These are phyloP conservation scores for Tamias sibiricus DNA, from an alignment of 2,113 vertebrate species.

Conservation along the genomic window DNA sequence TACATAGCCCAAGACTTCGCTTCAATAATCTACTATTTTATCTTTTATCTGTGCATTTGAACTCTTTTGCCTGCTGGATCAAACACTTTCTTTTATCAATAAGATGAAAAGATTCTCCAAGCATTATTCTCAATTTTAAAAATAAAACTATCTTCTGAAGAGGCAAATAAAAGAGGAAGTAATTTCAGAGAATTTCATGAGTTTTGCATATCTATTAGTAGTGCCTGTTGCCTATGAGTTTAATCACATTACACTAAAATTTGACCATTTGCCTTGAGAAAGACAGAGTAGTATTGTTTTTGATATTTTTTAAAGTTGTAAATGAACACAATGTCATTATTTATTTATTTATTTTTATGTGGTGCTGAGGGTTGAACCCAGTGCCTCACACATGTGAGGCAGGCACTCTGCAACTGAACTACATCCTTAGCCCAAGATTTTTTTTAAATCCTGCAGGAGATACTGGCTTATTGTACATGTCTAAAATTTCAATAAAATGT, in stretches of 20 bases:
- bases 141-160: constrained; percentile 64
- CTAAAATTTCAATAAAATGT: not conserved
- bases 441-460: not conserved
- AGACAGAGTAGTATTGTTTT: not conserved
- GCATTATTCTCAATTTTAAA: constrained; percentile 65
- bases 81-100: constrained; percentile 76
- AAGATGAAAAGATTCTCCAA: constrained; percentile 71
- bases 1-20: constrained; percentile 31
- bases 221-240: not conserved
- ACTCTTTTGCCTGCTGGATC: constrained; percentile 66
- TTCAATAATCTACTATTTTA: constrained; percentile 62
- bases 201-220: not conserved
- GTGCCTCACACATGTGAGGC: no score
- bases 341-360: no score
- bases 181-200: not conserved
- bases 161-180: not conserved
- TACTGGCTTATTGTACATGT: not conserved
- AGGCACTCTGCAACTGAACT: no score
- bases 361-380: no score
- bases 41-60: constrained; percentile 76
- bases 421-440: no score
- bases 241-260: not conserved
- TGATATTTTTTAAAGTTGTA: no score
- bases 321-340: no score
- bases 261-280: not conserved